A percentile compares a stretch with the other conserved stretches of the same genome.
phyloP scores from a whole-genome alignment of 2,113 vertebrate genomes.

The Chiloscyllium plagiosum region DNA sequence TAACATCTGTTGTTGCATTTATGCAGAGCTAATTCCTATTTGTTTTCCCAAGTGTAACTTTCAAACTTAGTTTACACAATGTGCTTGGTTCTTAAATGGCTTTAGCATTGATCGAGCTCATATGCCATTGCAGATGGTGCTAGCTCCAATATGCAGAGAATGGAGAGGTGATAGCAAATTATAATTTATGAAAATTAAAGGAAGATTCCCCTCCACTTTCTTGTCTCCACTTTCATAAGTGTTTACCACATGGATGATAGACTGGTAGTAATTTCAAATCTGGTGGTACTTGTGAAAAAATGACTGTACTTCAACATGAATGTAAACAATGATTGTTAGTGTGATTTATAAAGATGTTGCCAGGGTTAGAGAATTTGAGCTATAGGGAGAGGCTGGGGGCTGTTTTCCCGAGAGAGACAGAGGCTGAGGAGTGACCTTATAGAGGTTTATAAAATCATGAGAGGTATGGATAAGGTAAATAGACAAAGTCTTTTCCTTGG shows the following conservation, averaged over 20 bases:
- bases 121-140: neutral
- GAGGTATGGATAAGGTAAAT: no score
- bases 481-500: no score
- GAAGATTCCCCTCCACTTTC: neutral
- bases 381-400: no score
- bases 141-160: neutral
- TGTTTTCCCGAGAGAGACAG: no score
- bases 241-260: neutral
- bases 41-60: constrained; percentile 8
- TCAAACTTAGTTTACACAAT: neutral
- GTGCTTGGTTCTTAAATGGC: neutral
- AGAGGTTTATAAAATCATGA: no score
- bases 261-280: no score
- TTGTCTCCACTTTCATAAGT: neutral
- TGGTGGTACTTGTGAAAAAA: neutral
- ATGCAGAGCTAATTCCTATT: neutral
- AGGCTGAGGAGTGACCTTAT: no score
- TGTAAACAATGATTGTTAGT: neutral
- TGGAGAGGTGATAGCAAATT: neutral
- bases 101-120: constrained; percentile 7
- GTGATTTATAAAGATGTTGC: no score
- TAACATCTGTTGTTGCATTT: constrained; percentile 22
- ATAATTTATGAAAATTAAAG: neutral
- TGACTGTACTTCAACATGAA: neutral
- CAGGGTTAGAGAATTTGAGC: no score